Evolutionary conservation across 2,113 vertebrate genomes (phyloP).

Genomic region (Gadus macrocephalus): DNA sequence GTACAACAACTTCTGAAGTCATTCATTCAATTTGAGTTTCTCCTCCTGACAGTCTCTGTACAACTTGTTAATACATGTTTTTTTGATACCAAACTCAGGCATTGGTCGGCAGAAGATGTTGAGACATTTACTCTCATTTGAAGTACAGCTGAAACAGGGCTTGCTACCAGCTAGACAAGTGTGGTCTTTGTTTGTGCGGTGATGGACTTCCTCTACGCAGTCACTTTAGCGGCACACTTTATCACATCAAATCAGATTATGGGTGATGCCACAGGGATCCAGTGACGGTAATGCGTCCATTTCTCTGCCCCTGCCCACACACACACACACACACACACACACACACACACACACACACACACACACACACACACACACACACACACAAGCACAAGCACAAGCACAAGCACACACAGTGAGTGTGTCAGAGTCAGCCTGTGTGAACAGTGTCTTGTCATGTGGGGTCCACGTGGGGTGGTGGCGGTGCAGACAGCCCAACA

Average conservation of each 20-base stretch:
- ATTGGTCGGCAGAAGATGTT: too few relatives aligned
- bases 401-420: background rate
- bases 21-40: too few relatives aligned
- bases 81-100: too few relatives aligned
- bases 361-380: background rate
- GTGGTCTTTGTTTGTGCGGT: background rate
- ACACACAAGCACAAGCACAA: background rate
- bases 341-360: background rate
- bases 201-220: conserved; percentile 4
- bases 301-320: background rate
- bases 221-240: conserved; percentile 24
- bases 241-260: conserved; percentile 35
- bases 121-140: too few relatives aligned
- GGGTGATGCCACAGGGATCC: conserved; percentile 10
- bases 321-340: background rate
- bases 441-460: too few relatives aligned
- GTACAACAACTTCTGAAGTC: too few relatives aligned
- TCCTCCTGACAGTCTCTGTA: too few relatives aligned
- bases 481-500: background rate
- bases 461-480: too few relatives aligned
- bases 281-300: background rate
- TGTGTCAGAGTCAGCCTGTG: background rate
- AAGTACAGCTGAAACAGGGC: too few relatives aligned
- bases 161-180: too few relatives aligned
- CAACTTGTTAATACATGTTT: too few relatives aligned